Evolutionary conservation across 2,797 vertebrate species (phyloP), one percentile per base, ranked within the genome.

Genomic region (Anniella stebbinsi): DNA sequence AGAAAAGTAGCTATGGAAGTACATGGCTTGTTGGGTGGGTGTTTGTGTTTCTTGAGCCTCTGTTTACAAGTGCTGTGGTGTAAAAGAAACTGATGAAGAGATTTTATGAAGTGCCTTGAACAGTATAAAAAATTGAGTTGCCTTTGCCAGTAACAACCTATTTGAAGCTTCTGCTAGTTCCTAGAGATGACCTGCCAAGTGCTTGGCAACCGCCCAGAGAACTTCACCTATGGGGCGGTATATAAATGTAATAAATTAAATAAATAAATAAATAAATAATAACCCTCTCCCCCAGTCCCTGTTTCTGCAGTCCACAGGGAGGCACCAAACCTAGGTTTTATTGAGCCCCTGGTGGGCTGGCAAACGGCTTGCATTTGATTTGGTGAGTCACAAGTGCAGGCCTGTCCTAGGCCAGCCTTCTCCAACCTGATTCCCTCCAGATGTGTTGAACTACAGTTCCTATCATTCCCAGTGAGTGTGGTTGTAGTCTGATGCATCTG

Each of bases 71-170:
- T 63, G 54, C 15, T 13, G 25, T 78, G 90, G 78, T 87, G 63
- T 89, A 94, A 92, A 94, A 94, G 86, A 94, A 91, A 25, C 81
- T 81, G 88, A 96, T 93, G 94, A 96, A 95, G 95, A 96, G 92
- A 93, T 96, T 94, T 93, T 91, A 95, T 93, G 93, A 96, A 96
- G 96, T 96, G 96, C 96, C 95, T 96, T 96, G 94, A 94, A 92
- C 87, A 84, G 93, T 94, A 87, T 93, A 92, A 90, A 91, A 95
- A 36, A 60, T 8, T 13, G 38, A 91, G 88, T 8, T 92, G 89
- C 84, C 88, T 94, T 91, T 89, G 87, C 91, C 93, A 92, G 77
- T 90, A 41, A 0, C 91, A 90, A 91, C 92, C 90, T 94, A 83
- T 95, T 76, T 82, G 89, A 84, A 94, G 78, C 89, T 88, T 87